Conservation (phyloP, 2,113 vertebrate species). For the Perca schrenkii region DNA sequence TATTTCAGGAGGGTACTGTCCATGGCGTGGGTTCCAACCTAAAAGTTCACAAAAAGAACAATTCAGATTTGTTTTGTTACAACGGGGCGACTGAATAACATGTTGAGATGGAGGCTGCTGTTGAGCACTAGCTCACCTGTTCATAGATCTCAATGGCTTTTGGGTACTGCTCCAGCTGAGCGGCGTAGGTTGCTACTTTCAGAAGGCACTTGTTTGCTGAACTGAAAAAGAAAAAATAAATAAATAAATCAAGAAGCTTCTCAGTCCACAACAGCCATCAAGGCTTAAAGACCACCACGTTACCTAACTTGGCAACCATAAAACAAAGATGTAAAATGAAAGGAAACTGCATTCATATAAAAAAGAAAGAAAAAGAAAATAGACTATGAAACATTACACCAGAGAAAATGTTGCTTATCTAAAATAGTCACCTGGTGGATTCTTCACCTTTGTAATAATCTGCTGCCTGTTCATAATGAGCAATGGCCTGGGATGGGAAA, state of each 20-base stretch:
- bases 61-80: background rate
- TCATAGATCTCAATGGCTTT: constrained; percentile 95
- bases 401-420: background rate
- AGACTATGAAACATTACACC: background rate
- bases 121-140: constrained; percentile 80
- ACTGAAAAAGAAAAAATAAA: constrained; percentile 70
- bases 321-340: background rate
- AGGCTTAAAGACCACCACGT: background rate
- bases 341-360: background rate
- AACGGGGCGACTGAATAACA: background rate
- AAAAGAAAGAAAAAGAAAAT: too few relatives aligned
- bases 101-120: background rate
- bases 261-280: constrained; percentile 11
- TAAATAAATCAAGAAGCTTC: background rate
- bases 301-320: too few relatives aligned
- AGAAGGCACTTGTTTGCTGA: constrained; percentile 96
- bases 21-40: constrained; percentile 91
- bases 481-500: constrained; percentile 84
- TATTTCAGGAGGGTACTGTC: constrained; percentile 95
- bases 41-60: background rate
- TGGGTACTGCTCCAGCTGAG: constrained; percentile 93
- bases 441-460: constrained; percentile 97
- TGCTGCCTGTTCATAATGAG: constrained; percentile 94
- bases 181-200: constrained; percentile 92
- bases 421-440: constrained; percentile 88